Conservation (phyloP, 2,113 vertebrate genomes). For the Dasypus novemcinctus region DNA sequence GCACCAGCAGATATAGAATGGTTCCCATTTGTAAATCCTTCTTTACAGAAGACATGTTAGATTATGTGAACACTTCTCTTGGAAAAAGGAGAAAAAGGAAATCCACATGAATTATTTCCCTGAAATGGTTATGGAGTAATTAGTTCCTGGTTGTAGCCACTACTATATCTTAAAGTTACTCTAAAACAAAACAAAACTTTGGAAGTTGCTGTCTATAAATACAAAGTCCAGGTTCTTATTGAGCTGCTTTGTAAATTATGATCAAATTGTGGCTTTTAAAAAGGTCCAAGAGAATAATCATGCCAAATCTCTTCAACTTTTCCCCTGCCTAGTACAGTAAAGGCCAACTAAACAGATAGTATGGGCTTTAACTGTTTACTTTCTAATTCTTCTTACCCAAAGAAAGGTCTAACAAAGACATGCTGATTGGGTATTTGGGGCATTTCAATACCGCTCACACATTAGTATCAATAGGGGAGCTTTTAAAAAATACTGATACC, state of each 20-base stretch:
- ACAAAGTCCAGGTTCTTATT: background rate
- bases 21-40: background rate
- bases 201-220: background rate
- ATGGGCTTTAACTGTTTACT: background rate
- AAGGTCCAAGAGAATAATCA: background rate
- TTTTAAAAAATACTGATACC: background rate
- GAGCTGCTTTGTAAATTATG: background rate
- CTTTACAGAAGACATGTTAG: background rate
- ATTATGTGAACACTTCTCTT: slow-evolving; percentile 9
- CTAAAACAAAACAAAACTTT: background rate
- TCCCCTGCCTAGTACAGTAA: background rate
- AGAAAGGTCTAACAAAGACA: background rate
- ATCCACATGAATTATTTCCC: background rate
- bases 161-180: background rate
- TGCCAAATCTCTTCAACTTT: background rate
- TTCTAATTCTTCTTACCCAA: background rate
- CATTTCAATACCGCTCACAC: background rate
- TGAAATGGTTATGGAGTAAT: background rate
- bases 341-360: background rate
- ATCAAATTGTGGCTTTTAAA: background rate
- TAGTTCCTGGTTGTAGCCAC: background rate
- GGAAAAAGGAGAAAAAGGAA: background rate
- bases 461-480: background rate
- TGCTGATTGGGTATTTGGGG: background rate
- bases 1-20: background rate